Evolutionary conservation across 2,797 vertebrate species (phyloP).

Genomic region (Pangasius krempfi): DNA sequence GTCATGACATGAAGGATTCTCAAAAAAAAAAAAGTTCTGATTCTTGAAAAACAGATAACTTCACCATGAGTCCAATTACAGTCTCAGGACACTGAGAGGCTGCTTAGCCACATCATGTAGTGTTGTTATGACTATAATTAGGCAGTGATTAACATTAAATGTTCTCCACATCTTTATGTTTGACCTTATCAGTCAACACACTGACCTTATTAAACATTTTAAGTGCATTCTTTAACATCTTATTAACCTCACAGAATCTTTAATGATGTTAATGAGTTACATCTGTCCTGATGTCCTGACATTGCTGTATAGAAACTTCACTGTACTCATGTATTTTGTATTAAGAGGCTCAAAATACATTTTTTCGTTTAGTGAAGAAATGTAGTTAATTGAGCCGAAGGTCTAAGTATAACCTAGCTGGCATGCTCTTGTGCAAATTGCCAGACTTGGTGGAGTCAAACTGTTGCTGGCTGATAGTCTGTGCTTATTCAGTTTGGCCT

Average conservation of each 20-base stretch:
- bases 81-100: not conserved
- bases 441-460: conserved; percentile 52
- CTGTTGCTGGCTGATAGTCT: conserved; percentile 39
- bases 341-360: conserved; percentile 47
- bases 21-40: not conserved
- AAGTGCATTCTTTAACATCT: conserved; percentile 58
- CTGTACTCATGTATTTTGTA: conserved; percentile 63
- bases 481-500: conserved; percentile 43
- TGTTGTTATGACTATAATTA: conserved; percentile 26
- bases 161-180: conserved; percentile 4
- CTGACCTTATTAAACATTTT: conserved; percentile 49
- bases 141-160: conserved; percentile 7
- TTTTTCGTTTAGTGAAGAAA: conserved; percentile 16
- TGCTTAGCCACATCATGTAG: not conserved
- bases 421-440: conserved; percentile 25
- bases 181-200: conserved; percentile 32
- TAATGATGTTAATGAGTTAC: conserved; percentile 68
- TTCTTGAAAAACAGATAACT: not conserved
- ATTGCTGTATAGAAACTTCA: conserved; percentile 60
- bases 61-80: not conserved
- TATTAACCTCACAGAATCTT: conserved; percentile 62
- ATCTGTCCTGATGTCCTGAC: conserved; percentile 55
- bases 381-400: conserved; percentile 13
- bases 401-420: conserved; percentile 42
- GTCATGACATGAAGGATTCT: not conserved